Evolutionary conservation across 2,888 invertebrate species (phyloP).

Genomic region (Eulithis testata): DNA sequence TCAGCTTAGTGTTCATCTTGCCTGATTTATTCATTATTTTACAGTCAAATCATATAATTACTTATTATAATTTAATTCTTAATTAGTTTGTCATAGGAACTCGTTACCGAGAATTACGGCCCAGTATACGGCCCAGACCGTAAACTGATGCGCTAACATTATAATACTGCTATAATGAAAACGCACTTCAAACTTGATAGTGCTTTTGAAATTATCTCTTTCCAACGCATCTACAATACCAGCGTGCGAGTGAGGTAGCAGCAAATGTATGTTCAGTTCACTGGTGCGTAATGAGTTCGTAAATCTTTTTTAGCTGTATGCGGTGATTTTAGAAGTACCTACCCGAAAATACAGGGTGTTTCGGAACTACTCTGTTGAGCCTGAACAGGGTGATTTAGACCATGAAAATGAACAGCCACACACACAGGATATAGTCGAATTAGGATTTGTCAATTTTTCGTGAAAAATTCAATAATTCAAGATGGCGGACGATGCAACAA

Average conservation of each 20-base stretch:
- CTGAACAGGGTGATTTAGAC: too few species aligned
- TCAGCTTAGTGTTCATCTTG: background rate
- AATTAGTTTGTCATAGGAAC: too few species aligned
- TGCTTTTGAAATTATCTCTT: constrained; percentile 10
- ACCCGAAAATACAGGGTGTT: background rate
- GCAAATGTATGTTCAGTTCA: constrained; percentile 37
- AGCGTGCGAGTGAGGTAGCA: constrained; percentile 29
- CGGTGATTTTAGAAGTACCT: constrained; percentile 22
- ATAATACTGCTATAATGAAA: constrained; percentile 3
- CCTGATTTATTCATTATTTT: background rate
- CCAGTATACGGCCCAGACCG: too few species aligned
- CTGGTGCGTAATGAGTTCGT: constrained; percentile 37
- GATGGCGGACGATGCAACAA: too few species aligned
- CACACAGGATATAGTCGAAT: too few species aligned
- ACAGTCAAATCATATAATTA: background rate
- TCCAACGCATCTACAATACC: constrained; percentile 6
- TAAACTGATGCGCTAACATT: background rate
- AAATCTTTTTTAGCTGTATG: constrained; percentile 25
- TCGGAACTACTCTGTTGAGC: too few species aligned
- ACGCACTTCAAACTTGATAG: constrained; percentile 20
- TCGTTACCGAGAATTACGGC: too few species aligned
- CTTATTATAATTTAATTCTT: background rate
- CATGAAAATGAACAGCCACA: too few species aligned
- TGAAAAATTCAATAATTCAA: too few species aligned
- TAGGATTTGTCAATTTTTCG: too few species aligned